A percentile compares a stretch with the other conserved stretches of the same genome.
Evolutionary conservation across 2,113 vertebrate species (phyloP).

Genomic region (Phainopepla nitens): DNA sequence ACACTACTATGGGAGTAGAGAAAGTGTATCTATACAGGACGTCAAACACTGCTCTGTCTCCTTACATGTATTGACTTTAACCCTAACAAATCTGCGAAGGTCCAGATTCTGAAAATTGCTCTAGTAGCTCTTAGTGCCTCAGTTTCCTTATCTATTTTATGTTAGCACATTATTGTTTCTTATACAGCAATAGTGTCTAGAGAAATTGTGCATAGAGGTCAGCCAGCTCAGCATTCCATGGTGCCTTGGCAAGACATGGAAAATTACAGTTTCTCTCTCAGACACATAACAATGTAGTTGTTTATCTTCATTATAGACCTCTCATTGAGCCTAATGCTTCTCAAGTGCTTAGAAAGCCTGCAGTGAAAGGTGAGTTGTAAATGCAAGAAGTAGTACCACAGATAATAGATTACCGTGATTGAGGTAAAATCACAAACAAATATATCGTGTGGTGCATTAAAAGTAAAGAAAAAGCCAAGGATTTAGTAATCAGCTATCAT

Average conservation of each 20-base stretch:
- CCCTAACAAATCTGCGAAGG: neutral
- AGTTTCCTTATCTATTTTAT: neutral
- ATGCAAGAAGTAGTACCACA: slow-evolving; percentile 10
- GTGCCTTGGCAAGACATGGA: neutral
- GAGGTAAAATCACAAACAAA: slow-evolving; percentile 19
- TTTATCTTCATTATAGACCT: slow-evolving; percentile 41
- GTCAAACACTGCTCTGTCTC: neutral
- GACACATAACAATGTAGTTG: neutral
- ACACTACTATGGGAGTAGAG: neutral
- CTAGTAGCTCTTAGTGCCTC: neutral
- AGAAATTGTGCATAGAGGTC: neutral
- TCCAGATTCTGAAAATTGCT: neutral
- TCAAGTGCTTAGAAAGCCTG: slow-evolving; percentile 50
- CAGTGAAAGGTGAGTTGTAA: slow-evolving; percentile 46
- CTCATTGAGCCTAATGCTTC: slow-evolving; percentile 33
- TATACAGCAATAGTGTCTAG: neutral
- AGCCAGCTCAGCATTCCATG: neutral
- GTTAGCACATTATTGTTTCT: neutral
- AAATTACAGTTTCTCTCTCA: slow-evolving; percentile 11
- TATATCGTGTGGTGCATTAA: neutral
- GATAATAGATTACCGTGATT: slow-evolving; percentile 22
- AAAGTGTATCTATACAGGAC: neutral
- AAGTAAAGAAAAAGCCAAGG: slow-evolving; percentile 28
- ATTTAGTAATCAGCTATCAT: slow-evolving; percentile 25
- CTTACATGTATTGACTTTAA: neutral